Evolutionary conservation across 92 coral and sea anemone genomes (phyloP), one percentile per base, ranked within the genome.

Genomic region (Epizoanthus illoricatus): DNA sequence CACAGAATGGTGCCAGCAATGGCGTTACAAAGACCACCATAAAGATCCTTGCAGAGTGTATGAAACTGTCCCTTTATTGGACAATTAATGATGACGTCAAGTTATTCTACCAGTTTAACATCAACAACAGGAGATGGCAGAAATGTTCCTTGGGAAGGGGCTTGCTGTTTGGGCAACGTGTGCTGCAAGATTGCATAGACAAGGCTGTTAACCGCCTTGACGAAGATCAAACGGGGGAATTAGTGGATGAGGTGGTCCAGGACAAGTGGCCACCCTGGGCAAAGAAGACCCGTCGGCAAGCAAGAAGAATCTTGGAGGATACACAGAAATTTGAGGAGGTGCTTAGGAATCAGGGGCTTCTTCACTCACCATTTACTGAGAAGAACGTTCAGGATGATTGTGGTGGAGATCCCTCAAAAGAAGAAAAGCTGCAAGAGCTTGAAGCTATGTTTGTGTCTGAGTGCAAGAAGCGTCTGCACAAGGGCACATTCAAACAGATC

Each of bases 91-190:
- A 88, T 73, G 85, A 84, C 63, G 67, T 88, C 24, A 80, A 84
- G 55, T 63, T 45, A 5, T 62, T 88, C 61, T 75, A 70, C 23
- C 75, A 80, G 64, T 88, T 71, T 36, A 73, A 84, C 68, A 81
- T 20, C 42, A 80, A 88, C 70, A 66, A 73, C 36, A 84, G 70
- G 28, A 47, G 76, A 36, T 88, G 91, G 91, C 84, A 61, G 16
- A 79, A 79, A 59, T 88, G 88, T 63, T 10, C 91, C 6, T 36
- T 84, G 47, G 84, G 81, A 0, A 69, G 85, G 63, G 84, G 87
- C 15, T 79, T 88, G 5, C 71, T 88, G 60, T 88, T 84, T 79
- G 91, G 87, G 0, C 91, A 88, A 58, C 91, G 85, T 6, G 91
- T 88, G 24, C 66, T 70, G 23, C 85, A 88, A 41, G 84, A 79